Evolutionary conservation across 30 jellyfish, hydroid and myxozoan species (phyloP), one percentile per base, ranked within the genome.

Genomic region (Mastigias papua): DNA sequence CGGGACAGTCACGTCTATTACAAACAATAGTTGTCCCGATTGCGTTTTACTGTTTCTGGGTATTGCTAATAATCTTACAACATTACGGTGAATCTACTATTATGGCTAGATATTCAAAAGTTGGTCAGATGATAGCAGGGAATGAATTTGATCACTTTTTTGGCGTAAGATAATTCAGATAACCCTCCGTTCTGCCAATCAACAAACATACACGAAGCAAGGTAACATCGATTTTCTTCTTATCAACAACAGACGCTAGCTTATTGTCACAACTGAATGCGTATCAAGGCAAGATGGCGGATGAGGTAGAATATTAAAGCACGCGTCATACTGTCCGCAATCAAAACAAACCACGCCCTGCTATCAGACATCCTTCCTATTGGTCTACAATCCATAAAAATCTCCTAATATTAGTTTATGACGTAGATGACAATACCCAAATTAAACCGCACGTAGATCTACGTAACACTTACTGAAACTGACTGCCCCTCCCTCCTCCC

Each of bases 401-500:
- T 51, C 67, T 21, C 5, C 67, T 51, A 51, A 51, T 51, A 21
- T 5, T 5, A 4, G 67, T n/a, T 51, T 51, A 51, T 51, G 25
- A 51, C 67, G 25, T 51, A 33, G 37, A 63, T 20, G 46, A 79
- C 90, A 60, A 79, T 79, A 79, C 90, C 90, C 90, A 64, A 79
- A 60, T 20, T 21, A 51, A 79, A 31, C 46, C 90, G 90, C 90
- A 79, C 54, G 63, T 32, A 30, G 90, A 60, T 34, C 63, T 61
- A 79, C 89, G 81, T 34, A 64, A 79, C 70, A 66, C 29, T 64
- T 79, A 79, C 80, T 66, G 90, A 79, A 46, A 83, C 93, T 72
- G 93, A 83, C 93, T 83, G 93, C 87, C 93, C 90, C 93, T 83
- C 81, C 86, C 83, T 46, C 93, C 96, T 48, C 96, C 96, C 90